Evolutionary conservation across 2,797 vertebrate species (phyloP).

Genomic region (Chiroxiphia lanceolata): DNA sequence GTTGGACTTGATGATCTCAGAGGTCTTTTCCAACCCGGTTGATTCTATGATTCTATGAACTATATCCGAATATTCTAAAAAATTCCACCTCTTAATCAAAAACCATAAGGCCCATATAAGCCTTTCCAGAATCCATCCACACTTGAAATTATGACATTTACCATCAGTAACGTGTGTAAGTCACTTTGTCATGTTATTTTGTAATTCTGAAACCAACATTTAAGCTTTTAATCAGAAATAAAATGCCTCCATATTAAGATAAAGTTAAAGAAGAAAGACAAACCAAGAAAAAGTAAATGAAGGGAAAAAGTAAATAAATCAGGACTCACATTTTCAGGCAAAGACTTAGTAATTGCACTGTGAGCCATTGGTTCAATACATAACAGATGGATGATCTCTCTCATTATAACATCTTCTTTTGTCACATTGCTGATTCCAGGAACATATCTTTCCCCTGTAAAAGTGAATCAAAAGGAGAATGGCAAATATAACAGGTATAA

Average conservation of each 20-base stretch:
- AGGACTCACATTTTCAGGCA: conserved; percentile 91
- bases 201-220: neutral
- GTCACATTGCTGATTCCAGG: conserved; percentile 92
- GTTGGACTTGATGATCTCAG: too few species aligned
- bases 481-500: neutral
- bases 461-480: conserved; percentile 10
- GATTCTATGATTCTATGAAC: too few species aligned
- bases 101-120: neutral
- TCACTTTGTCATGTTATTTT: neutral
- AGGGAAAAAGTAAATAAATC: neutral
- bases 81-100: neutral
- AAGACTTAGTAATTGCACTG: conserved; percentile 90
- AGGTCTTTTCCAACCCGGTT: too few species aligned
- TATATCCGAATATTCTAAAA: neutral
- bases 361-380: conserved; percentile 98
- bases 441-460: conserved; percentile 92
- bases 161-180: neutral
- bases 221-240: neutral
- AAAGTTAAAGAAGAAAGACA: neutral
- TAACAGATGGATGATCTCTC: conserved; percentile 94
- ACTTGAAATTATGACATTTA: neutral
- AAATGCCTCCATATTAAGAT: neutral
- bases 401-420: conserved; percentile 92
- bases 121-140: neutral
- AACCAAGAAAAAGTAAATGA: neutral